Conservation (phyloP, 2,888 invertebrate genomes). For the Carpatolechia fugitivella region DNA sequence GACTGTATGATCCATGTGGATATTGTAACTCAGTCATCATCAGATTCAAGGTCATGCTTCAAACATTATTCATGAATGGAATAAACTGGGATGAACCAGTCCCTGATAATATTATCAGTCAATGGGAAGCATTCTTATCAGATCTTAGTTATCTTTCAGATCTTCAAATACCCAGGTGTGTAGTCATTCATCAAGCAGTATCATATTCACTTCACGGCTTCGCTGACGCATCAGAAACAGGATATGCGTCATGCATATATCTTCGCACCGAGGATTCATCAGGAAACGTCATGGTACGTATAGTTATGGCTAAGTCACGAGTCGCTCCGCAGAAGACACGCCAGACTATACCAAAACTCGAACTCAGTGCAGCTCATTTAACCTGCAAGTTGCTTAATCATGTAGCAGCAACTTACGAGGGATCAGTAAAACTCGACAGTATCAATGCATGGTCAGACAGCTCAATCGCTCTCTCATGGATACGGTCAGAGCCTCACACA, state of each 20-base stretch:
- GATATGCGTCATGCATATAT: background rate
- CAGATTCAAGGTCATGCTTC: constrained; percentile 22
- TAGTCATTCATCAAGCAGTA: background rate
- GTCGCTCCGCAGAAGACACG: background rate
- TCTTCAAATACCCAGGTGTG: background rate
- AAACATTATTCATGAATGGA: constrained; percentile 13
- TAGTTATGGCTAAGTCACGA: background rate
- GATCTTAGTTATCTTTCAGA: background rate
- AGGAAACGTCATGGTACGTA: background rate
- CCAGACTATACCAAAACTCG: background rate
- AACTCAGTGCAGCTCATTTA: background rate
- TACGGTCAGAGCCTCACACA: background rate
- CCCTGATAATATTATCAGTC: background rate
- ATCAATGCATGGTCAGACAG: background rate
- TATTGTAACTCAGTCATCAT: constrained; percentile 18
- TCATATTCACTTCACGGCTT: background rate
- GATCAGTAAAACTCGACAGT: background rate
- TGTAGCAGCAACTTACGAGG: background rate
- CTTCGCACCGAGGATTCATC: background rate
- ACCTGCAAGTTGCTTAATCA: background rate
- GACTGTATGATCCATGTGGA: constrained; percentile 21
- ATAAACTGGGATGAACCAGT: constrained; percentile 18
- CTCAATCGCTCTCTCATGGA: background rate
- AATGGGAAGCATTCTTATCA: background rate
- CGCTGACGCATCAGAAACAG: background rate